Conservation (phyloP, 2,797 vertebrate species). For the Hydrophis major region DNA sequence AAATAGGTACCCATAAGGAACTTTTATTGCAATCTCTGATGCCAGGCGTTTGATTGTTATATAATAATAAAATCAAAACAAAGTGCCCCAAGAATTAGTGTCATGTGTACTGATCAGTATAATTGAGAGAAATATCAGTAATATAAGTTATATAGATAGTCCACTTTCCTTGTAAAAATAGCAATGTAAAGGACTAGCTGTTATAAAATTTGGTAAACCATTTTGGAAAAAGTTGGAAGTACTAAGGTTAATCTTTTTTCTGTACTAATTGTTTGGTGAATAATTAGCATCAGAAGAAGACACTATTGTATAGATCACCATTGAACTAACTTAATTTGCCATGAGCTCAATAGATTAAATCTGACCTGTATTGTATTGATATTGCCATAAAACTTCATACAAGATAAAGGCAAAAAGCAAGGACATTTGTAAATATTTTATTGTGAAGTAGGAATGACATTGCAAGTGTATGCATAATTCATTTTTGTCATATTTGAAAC, state of each 20-base stretch:
- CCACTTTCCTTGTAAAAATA: not conserved
- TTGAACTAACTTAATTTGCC: not conserved
- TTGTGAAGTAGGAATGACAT: constrained; percentile 27
- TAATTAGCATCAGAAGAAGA: not conserved
- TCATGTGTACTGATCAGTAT: constrained; percentile 12
- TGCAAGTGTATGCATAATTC: constrained; percentile 6
- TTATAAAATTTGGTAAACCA: not conserved
- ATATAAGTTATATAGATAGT: not conserved
- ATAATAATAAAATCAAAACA: not conserved
- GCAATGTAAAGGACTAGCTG: not conserved
- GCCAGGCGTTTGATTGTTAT: not conserved
- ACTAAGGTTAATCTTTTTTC: not conserved
- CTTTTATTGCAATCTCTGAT: constrained; percentile 16
- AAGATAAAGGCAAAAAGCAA: constrained; percentile 23
- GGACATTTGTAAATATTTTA: constrained; percentile 42
- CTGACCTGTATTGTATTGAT: not conserved
- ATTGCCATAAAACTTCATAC: not conserved
- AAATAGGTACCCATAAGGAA: constrained; percentile 11
- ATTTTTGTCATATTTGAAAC: not conserved
- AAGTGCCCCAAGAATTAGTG: not conserved
- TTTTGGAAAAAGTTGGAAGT: constrained; percentile 3
- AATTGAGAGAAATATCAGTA: not conserved
- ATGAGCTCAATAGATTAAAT: not conserved
- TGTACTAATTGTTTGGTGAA: not conserved
- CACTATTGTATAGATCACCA: not conserved